Evolutionary conservation across 2,888 invertebrate genomes (phyloP).

Genomic region (Orchestes rusci): DNA sequence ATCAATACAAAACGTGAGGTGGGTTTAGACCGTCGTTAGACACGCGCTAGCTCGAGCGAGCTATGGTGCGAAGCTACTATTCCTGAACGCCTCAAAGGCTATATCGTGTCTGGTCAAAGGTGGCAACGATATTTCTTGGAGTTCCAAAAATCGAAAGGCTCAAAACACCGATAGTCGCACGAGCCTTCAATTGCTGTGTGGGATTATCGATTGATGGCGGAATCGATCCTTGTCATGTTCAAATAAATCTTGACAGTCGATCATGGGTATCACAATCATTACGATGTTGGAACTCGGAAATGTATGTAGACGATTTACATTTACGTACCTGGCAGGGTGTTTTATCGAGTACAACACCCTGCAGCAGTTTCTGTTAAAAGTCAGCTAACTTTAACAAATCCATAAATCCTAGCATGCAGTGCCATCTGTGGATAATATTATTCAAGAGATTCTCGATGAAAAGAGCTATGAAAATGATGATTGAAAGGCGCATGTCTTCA

Average conservation of each 20-base stretch:
- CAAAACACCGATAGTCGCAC: too few relatives aligned
- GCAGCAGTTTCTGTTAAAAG: too few relatives aligned
- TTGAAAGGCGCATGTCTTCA: conserved; percentile 82
- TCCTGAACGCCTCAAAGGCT: conserved; percentile 44
- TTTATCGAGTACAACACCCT: too few relatives aligned
- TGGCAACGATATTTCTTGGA: conserved; percentile 41
- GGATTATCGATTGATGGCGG: conserved; percentile 25
- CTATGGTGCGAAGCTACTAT: conserved; percentile 62
- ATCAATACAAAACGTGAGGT: conserved; percentile 43
- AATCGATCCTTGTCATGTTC: conserved; percentile 26
- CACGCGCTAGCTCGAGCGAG: conserved; percentile 55
- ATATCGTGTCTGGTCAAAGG: conserved; percentile 54
- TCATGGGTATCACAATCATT: conserved; percentile 37
- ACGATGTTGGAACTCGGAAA: conserved; percentile 52
- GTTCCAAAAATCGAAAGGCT: conserved; percentile 34
- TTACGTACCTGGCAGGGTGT: too few relatives aligned
- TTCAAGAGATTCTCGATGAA: conserved; percentile 90
- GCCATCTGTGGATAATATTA: too few relatives aligned
- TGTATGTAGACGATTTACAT: too few relatives aligned
- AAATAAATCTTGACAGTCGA: conserved; percentile 35
- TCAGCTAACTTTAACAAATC: too few relatives aligned
- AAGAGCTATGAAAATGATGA: conserved; percentile 72
- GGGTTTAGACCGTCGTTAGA: too few relatives aligned
- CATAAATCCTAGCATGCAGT: too few relatives aligned
- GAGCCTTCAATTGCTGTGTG: conserved; percentile 5